Evolutionary conservation across 2,888 invertebrate species (phyloP).

Genomic region (Drosophila nr. medialis): DNA sequence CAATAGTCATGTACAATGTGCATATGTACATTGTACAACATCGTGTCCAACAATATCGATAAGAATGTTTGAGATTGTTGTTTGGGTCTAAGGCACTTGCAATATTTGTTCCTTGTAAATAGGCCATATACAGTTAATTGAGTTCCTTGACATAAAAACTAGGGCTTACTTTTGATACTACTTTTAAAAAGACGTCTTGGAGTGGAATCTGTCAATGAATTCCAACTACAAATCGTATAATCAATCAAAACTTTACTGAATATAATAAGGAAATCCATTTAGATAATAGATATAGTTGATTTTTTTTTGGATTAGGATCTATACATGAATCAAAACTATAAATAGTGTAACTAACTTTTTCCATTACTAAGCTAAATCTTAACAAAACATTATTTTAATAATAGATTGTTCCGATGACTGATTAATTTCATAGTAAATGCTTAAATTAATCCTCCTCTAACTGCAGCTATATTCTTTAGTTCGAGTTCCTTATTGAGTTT

Average conservation of each 20-base stretch:
- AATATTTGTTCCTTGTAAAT: not conserved
- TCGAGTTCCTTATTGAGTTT: not conserved
- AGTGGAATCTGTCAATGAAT: not conserved
- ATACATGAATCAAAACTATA: not conserved
- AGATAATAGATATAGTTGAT: not conserved
- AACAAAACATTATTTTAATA: not conserved
- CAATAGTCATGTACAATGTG: constrained; percentile 51
- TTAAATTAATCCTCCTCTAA: not conserved
- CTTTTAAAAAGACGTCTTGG: not conserved
- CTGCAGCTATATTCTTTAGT: not conserved
- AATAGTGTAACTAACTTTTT: not conserved
- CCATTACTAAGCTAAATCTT: not conserved
- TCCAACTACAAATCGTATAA: not conserved
- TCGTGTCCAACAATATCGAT: constrained; percentile 38
- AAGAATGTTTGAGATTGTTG: constrained; percentile 27
- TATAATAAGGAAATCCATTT: not conserved
- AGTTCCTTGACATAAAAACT: not conserved
- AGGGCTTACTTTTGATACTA: not conserved
- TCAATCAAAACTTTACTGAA: not conserved
- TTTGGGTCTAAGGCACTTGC: not conserved
- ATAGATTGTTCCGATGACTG: not conserved
- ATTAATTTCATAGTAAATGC: not conserved
- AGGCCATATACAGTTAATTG: too few species aligned
- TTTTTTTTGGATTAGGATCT: not conserved
- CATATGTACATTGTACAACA: constrained; percentile 27